A percentile compares a stretch with the other conserved stretches of the same genome.
Evolutionary conservation across 1,140 invertebrate species (phyloP).

Genomic region (Zaprionus davidi): DNA sequence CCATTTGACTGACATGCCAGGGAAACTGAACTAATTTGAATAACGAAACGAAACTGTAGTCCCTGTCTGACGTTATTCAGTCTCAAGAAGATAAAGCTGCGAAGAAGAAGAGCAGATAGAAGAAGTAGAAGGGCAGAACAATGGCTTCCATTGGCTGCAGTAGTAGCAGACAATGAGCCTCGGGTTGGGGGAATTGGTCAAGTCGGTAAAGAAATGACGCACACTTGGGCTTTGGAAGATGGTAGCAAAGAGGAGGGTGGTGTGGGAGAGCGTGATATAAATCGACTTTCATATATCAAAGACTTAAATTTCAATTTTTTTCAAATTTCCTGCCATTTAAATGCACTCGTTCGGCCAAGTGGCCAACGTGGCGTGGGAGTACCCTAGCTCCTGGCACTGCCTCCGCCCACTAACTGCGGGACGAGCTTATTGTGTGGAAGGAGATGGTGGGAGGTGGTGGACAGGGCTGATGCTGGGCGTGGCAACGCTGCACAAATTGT

Average conservation of each 20-base stretch:
- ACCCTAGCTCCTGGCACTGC: background rate
- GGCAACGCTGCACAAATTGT: slow-evolving; percentile 72
- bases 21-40: background rate
- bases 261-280: slow-evolving; percentile 52
- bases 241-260: background rate
- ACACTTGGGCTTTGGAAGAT: slow-evolving; percentile 30
- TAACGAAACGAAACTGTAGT: background rate
- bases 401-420: slow-evolving; percentile 15
- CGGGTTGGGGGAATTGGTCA: slow-evolving; percentile 27
- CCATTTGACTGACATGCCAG: background rate
- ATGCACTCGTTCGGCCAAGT: slow-evolving; percentile 77
- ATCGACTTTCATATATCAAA: slow-evolving; percentile 78
- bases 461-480: slow-evolving; percentile 31
- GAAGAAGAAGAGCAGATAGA: background rate
- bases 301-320: slow-evolving; percentile 83
- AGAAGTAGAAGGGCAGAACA: slow-evolving; percentile 2
- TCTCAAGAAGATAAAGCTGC: background rate
- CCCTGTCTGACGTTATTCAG: background rate
- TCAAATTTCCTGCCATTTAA: slow-evolving; percentile 82
- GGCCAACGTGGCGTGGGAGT: slow-evolving; percentile 23
- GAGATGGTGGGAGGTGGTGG: background rate
- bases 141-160: slow-evolving; percentile 7
- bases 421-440: slow-evolving; percentile 58
- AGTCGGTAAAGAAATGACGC: slow-evolving; percentile 47
- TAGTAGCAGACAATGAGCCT: background rate